phyloP scores from a whole-genome alignment of 1,140 invertebrate genomes.

The Brachionus plicatilis region DNA sequence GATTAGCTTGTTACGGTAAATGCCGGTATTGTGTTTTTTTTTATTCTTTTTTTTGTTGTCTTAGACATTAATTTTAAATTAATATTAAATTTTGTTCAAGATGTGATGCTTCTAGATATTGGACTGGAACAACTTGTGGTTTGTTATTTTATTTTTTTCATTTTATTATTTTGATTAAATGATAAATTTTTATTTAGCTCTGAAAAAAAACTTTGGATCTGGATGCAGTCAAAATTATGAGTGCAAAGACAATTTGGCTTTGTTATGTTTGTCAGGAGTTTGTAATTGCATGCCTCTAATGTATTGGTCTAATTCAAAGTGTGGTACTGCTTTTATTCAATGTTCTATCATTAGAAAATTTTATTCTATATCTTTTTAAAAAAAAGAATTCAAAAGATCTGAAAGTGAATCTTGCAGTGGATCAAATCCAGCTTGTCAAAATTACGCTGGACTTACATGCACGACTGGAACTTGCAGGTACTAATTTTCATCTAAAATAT shows the following conservation, averaged over 20 bases:
- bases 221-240: not conserved
- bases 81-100: not conserved
- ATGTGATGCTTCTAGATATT: not conserved
- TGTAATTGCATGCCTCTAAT: not conserved
- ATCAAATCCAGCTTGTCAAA: not conserved
- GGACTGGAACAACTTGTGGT: not conserved
- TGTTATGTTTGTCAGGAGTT: not conserved
- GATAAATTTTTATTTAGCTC: not conserved
- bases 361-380: not conserved
- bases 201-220: not conserved
- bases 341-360: not conserved
- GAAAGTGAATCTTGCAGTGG: not conserved
- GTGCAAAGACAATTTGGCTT: conserved; percentile 2
- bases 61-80: not conserved
- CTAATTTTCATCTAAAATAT: not conserved
- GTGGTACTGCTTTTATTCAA: not conserved
- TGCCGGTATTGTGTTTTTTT: not conserved
- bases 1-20: not conserved
- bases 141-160: not conserved
- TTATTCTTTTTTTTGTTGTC: not conserved
- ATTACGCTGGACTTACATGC: conserved; percentile 12
- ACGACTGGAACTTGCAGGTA: not conserved
- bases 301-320: conserved; percentile 1
- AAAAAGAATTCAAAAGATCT: not conserved
- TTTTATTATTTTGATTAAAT: no score